Evolutionary conservation across 2,797 vertebrate genomes (phyloP), one percentile per base, ranked within the genome.

Genomic region (Sylvia borin): DNA sequence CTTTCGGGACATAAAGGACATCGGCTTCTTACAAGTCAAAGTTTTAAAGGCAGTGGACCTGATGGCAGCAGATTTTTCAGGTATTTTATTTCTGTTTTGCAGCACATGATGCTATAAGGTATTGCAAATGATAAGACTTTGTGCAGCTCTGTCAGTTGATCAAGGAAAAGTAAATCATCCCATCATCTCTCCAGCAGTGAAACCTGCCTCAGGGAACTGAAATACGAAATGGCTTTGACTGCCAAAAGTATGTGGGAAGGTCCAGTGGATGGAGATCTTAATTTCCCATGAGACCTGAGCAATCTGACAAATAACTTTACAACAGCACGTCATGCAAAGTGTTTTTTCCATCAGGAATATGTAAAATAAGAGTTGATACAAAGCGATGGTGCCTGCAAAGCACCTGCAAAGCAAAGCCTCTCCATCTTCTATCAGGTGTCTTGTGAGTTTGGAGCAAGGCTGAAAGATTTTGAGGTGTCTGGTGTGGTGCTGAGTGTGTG

Each of bases 21-120:
- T 99, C 10, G 99, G 99, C 40, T 98, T 99, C 95, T 98, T 99
- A 68, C 99, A 99, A 98, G 98, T 99, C 74, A 99, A 99, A 91
- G 98, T 99, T 82, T 96, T 99, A 91, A 99, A 98, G 91, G 99
- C 99, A 5, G 98, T 98, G 40, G 99, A 99, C 91, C 98, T 99
- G 81, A 79, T 98, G 70, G 98, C 99, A 47, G 98, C 99, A 54
- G 99, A 99, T 96, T 98, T 99, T 96, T 98, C 99, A 97, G 99
- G 99, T 99, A 99, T 87, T 89, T 85, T 70, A 6, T 73, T 82
- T 74, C n/a, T 67, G 1, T 80, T 92, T 84, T 92, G 55, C 65
- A 66, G 65, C 53, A 36, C 77, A 38, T 31, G 64, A 32, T 76
- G 22, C 36, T 50, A 2, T 70, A 68, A 58, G 62, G 13, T 13